Evolutionary conservation across 2,797 vertebrate genomes (phyloP), one percentile per base, ranked within the genome.

Genomic region (Eleutherodactylus coqui): DNA sequence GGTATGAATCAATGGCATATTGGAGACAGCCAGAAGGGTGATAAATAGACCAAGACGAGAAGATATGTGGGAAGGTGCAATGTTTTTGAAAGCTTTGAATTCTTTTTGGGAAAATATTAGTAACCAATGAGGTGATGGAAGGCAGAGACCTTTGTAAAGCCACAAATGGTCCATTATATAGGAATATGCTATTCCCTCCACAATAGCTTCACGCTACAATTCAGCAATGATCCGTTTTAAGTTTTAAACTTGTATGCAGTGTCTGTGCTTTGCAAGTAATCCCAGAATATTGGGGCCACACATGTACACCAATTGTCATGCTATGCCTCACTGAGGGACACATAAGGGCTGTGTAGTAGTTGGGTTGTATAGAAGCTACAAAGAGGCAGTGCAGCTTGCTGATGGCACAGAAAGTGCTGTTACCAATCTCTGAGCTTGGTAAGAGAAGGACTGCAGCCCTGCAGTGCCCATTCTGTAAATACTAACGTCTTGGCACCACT

Each of bases 191-290:
- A 4, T 58, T 51, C 49, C 6, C 43, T 29, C 24, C 27, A 19
- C 36, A 77, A n/a, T 55, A 32, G 75, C 10, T 11, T 49, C 47
- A 13, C 34, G 5, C 75, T 38, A 27, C 36, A 62, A 43, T 60
- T 43, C 36, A 27, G 4, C 21, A 73, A 73, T 83, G 17, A 83
- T 36, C 58, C 29, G 21, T 4, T 58, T 83, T 53, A 3, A 41
- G 34, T 53, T 79, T 62, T 79, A 60, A 60, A 21, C 75, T 49
- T 75, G 21, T 64, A 64, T 53, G 38, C 51, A 60, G 27, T 47
- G 34, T 41, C 29, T 83, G 70, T 29, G 38, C 45, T 78, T 0
- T 27, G 36, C 58, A 70, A 55, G n/a, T 27, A 14, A 19, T 64
- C 49, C 38, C 38, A 9, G 9, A 3, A n/a, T 58, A 51, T 58